These are phyloP conservation scores for Eulemur albifrons DNA, from an alignment of 2,797 vertebrate species.

Conservation along the genomic window DNA sequence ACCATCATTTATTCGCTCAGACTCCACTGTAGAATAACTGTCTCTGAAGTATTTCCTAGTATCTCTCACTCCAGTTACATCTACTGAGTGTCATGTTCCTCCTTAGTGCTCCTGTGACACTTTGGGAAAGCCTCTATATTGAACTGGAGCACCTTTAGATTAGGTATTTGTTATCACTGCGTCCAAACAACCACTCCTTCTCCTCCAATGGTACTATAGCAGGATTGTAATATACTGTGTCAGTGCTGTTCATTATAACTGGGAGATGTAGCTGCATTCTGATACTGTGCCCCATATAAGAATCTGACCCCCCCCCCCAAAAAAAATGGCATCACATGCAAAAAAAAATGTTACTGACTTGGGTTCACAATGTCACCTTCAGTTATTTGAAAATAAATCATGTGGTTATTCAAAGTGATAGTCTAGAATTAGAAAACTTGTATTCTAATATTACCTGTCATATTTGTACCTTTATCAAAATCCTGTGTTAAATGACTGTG, in stretches of 20 bases:
- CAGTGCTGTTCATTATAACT: background rate
- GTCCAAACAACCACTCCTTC: background rate
- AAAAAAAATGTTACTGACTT: background rate
- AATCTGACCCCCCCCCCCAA: background rate
- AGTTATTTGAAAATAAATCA: slow-evolving; percentile 21
- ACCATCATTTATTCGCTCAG: background rate
- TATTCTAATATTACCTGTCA: background rate
- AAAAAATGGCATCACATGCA: background rate
- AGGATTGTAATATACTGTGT: background rate
- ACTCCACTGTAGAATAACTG: background rate
- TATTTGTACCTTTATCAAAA: background rate
- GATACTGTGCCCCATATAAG: background rate
- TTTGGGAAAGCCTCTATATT: background rate
- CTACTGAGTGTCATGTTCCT: background rate
- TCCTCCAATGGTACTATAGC: background rate
- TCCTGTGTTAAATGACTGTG: background rate
- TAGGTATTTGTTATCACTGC: background rate
- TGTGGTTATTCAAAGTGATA: background rate
- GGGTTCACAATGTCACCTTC: background rate
- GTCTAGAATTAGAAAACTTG: background rate
- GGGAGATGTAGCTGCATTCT: background rate
- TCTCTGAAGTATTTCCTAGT: background rate
- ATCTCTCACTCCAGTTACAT: background rate
- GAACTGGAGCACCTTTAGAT: background rate
- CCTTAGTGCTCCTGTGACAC: background rate